Base-by-base conservation (phyloP, 1,140 invertebrate genomes). In the Drosophila funebris region DNA sequence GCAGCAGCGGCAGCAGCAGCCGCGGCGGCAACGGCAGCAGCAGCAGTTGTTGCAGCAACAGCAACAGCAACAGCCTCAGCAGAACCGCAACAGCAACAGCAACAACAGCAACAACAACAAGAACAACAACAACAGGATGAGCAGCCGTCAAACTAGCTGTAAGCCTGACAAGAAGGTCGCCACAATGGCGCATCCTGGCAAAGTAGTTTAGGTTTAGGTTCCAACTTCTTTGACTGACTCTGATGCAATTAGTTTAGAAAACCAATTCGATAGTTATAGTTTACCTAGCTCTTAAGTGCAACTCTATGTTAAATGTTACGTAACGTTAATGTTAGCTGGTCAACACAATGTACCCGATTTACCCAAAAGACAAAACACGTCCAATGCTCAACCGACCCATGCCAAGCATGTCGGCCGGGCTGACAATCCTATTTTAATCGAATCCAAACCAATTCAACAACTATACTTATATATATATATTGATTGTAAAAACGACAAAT, bases 191-290 rank as follows among this genome's bases (percentile, higher is more conserved):
- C 73, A 72, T 64, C 81, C 82, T 82, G 78, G 71, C 73, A 75
- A 72, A 58, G 52, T 63, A 74, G 71, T 64, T 74, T 70, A 88
- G 81, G 66, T 61, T 82, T 68, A 76, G 70, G 66, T 56, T 83
- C 62, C 80, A 76, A 87, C 79, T 61, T 80, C 81, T 85, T 75
- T 72, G 85, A 89, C 85, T 90, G 84, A 90, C 85, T 89, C 77
- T 85, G 85, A 89, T 87, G 82, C 83, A 89, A 85, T 87, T 88
- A 87, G 83, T 62, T 79, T 88, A 78, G 73, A 64, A 75, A 81
- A 88, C 56, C 78, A 78, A 83, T 50, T 44, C 16, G 69, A 61
- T 87, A 87, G 82, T 81, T 76, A 27, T 87, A 85, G 82, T 16
- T 27, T 46, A 8, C 24, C 41, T 48, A 73, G 54, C 16, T 13